Evolutionary conservation across 2,888 invertebrate genomes (phyloP).

Genomic region (Capitulum mitella): DNA sequence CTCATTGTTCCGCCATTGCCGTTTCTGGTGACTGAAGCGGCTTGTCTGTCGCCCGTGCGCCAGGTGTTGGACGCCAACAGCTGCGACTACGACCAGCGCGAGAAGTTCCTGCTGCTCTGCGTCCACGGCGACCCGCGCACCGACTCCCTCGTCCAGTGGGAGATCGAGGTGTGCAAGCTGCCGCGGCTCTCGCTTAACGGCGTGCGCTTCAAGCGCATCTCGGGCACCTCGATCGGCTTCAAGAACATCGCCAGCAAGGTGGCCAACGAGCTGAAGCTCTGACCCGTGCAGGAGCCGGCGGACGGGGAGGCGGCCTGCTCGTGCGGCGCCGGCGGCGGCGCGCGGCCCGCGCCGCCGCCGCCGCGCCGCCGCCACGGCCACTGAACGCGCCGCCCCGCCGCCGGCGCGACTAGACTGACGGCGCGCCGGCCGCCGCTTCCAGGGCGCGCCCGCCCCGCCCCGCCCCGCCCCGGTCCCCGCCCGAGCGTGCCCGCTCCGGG

Average conservation of each 20-base stretch:
- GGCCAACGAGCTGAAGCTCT: constrained; percentile 99
- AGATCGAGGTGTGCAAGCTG: constrained; percentile 84
- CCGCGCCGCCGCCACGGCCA: constrained; percentile 1
- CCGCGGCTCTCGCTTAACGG: constrained; percentile 97
- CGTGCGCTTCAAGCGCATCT: constrained; percentile 95
- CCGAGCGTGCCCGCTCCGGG: not conserved
- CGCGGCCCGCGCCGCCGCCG: not conserved
- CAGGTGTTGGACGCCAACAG: constrained; percentile 91
- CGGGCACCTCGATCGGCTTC: constrained; percentile 94
- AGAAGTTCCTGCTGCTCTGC: constrained; percentile 92
- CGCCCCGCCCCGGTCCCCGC: not conserved
- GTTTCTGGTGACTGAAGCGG: no score
- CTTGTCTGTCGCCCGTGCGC: no score
- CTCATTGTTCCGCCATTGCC: no score
- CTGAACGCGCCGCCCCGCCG: not conserved
- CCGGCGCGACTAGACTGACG: not conserved
- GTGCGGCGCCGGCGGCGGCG: not conserved
- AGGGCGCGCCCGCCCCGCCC: not conserved
- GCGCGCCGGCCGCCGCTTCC: not conserved
- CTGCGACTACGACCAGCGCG: constrained; percentile 99
- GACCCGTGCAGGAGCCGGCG: constrained; percentile 48
- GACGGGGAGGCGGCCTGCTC: not conserved
- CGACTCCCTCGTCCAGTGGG: constrained; percentile 83
- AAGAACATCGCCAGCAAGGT: constrained; percentile 99
- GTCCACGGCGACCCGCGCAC: constrained; percentile 93